phyloP scores from a whole-genome alignment of 2,797 vertebrate species.

The Nasua narica region DNA sequence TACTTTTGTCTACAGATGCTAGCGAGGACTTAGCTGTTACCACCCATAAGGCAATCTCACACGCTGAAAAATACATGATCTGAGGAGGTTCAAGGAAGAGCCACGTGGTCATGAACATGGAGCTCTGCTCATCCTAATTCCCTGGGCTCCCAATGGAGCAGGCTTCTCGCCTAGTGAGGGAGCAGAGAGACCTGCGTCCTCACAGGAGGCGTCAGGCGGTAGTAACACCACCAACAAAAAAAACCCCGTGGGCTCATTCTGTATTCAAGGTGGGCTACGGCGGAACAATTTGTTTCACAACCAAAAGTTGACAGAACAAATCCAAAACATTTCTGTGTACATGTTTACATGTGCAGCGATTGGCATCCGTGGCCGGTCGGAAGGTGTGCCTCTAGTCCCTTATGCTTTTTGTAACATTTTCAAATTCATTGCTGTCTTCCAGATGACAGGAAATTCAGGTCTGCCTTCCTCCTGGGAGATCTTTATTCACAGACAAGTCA shows the following conservation, averaged over 20 bases:
- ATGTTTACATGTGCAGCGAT: slow-evolving; percentile 87
- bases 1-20: slow-evolving; percentile 54
- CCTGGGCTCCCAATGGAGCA: not conserved
- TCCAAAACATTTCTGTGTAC: slow-evolving; percentile 87
- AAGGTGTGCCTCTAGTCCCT: slow-evolving; percentile 88
- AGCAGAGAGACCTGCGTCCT: not conserved
- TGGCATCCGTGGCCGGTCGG: slow-evolving; percentile 84
- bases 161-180: not conserved
- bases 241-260: slow-evolving; percentile 76
- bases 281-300: slow-evolving; percentile 89
- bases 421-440: slow-evolving; percentile 89
- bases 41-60: not conserved
- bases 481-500: slow-evolving; percentile 91
- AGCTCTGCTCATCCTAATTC: not conserved
- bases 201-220: slow-evolving; percentile 46
- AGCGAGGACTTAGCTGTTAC: not conserved
- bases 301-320: slow-evolving; percentile 90
- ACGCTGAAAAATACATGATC: not conserved
- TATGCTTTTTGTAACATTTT: slow-evolving; percentile 92
- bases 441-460: slow-evolving; percentile 89
- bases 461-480: slow-evolving; percentile 87
- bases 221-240: slow-evolving; percentile 54
- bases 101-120: not conserved
- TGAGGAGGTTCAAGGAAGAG: not conserved
- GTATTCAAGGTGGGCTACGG: slow-evolving; percentile 84